Conservation (phyloP, 2,888 invertebrate species). For the Phalangium opilio region DNA sequence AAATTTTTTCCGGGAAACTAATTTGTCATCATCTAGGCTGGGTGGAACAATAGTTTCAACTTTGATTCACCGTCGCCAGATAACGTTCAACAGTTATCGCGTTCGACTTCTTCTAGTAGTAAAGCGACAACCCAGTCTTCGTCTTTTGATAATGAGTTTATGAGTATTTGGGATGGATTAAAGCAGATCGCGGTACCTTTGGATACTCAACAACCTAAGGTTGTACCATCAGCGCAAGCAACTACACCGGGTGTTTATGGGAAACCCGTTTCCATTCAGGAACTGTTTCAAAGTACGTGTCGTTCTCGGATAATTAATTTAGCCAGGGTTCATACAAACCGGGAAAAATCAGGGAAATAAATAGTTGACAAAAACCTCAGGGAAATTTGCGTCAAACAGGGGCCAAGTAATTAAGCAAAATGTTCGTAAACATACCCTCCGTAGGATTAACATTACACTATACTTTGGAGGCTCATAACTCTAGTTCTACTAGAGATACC, state of each 20-base stretch:
- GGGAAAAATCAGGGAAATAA: too few relatives aligned
- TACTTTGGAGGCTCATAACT: too few relatives aligned
- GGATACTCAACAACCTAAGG: background rate
- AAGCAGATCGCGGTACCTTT: constrained; percentile 5
- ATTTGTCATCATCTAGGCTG: background rate
- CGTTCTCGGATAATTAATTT: background rate
- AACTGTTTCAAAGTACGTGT: constrained; percentile 11
- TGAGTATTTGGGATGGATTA: constrained; percentile 11
- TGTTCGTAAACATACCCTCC: too few relatives aligned
- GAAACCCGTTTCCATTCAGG: constrained; percentile 11
- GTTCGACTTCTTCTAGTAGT: background rate
- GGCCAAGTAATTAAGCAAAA: too few relatives aligned
- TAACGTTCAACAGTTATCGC: background rate
- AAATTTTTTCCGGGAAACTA: background rate
- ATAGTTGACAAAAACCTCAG: too few relatives aligned
- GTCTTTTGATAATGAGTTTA: constrained; percentile 4
- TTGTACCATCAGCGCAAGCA: background rate
- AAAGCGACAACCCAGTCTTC: background rate
- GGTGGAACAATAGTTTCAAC: background rate
- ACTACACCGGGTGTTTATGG: constrained; percentile 4
- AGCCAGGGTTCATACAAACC: background rate
- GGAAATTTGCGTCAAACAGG: too few relatives aligned
- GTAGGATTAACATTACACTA: too few relatives aligned
- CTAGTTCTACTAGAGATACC: too few relatives aligned
- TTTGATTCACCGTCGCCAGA: too few relatives aligned